Evolutionary conservation across 2,888 invertebrate species (phyloP), one percentile per base, ranked within the genome.

Genomic region (Drosophila nigricruria): DNA sequence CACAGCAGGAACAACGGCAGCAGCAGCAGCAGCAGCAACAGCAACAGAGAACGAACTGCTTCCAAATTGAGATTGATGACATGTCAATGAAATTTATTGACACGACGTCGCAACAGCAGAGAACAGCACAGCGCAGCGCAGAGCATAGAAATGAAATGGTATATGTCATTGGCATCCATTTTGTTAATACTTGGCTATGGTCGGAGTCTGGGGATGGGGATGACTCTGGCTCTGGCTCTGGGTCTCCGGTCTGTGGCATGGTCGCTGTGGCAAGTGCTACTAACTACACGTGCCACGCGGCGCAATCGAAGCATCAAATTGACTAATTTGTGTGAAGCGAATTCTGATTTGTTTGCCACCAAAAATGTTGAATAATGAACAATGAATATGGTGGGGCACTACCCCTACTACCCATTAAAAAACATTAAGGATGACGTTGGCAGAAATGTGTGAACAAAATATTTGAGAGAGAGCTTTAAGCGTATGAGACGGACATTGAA

Each of bases 321-420:
- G 59, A 40, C 62, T 71, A 77, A 77, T 80, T 77, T 80, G 77
- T 67, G 71, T 68, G 85, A 30, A 82, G 54, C 79, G 66, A 84
- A 88, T 81, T 71, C 57, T 52, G 79, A 79, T 88, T 88, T 76
- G 65, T 64, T 68, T 65, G 60, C 58, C 61, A 16, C 40, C 14
- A 38, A 53, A 45, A 78, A 60, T 20, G 38, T 50, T 63, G 60
- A 60, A 62, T 53, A 63, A 74, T 73, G 42, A 62, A 73, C 65
- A 67, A 60, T 67, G 67, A 50, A 40, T 65, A 94, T 94, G 58
- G n/a, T n/a, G n/a, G n/a, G n/a, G n/a, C n/a, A n/a, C n/a, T n/a
- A n/a, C 95, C 83, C 77, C 52, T 6, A 52, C 34, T 23, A 10
- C 34, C 34, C 34, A 52, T 52, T 52, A 52, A 16, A 32, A 45